A percentile compares a stretch with the other conserved stretches of the same genome.
These are phyloP conservation scores for Alectoris magna DNA, from an alignment of 2,797 vertebrate genomes.

Conservation along the genomic window DNA sequence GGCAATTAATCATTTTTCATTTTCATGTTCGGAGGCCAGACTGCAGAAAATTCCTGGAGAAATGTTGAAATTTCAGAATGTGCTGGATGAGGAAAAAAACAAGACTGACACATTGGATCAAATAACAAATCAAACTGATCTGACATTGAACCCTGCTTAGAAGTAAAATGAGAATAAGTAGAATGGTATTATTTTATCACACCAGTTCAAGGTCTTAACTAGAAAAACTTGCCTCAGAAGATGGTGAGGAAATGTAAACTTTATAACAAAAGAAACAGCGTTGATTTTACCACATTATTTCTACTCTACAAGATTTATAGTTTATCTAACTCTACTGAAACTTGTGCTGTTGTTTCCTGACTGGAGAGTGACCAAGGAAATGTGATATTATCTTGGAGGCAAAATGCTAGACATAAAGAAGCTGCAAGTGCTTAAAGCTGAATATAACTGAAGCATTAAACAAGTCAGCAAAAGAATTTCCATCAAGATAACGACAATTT, in stretches of 20 bases:
- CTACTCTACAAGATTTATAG: background rate
- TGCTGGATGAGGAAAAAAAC: background rate
- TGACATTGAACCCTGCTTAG: background rate
- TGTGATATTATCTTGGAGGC: background rate
- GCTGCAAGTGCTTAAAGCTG: background rate
- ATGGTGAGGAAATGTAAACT: background rate
- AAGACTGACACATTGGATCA: conserved; percentile 10
- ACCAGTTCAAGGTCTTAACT: background rate
- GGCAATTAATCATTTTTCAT: conserved; percentile 2
- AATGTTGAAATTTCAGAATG: conserved; percentile 52
- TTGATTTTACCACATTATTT: background rate
- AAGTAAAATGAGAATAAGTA: background rate
- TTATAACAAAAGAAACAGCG: background rate
- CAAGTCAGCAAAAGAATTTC: background rate
- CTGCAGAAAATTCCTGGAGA: conserved; percentile 26
- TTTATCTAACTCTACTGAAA: background rate
- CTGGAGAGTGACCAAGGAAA: background rate
- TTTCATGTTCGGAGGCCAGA: background rate
- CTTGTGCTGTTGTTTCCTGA: background rate
- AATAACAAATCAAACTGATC: background rate
- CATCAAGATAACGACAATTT: background rate
- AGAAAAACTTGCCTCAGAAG: background rate
- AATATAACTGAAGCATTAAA: background rate
- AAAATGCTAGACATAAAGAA: background rate
- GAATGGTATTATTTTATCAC: background rate